Base-by-base conservation (phyloP, 2,888 invertebrate genomes). In the Lumbricus terrestris region DNA sequence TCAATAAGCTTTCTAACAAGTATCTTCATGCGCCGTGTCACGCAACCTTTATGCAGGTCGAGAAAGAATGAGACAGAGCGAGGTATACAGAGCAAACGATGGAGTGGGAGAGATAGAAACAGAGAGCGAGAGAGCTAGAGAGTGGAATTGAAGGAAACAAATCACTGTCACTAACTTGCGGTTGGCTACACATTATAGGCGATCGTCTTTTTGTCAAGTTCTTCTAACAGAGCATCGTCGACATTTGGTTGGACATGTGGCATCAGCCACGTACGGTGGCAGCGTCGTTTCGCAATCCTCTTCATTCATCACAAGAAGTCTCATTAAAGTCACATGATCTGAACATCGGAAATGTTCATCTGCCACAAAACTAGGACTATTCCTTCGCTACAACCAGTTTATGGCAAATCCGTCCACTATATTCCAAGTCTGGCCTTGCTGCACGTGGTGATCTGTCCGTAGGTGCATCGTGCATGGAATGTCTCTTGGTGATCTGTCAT, bases 61-160 rank as follows among this genome's bases (percentile, higher is more conserved):
- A 88, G 88, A 35, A 4, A 47, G 47, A 40, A 8, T 88, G 89
- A 89, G 83, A 89, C 85, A 89, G 89, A 89, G 40, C 88, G 89
- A 88, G 40, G 88, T 85, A 89, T 15, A 89, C 85, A 47, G 47
- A 89, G 89, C 13, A 23, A 89, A 85, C 13, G 47, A 89, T 85
- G 20, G 47, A 89, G 89, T 88, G 47, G 88, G 89, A 89, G 47
- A 89, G 89, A 89, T 15, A 89, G 47, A 89, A 88, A 88, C 85
- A 89, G 89, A 89, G 29, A 54, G 89, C 2, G 85, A 54, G 89
- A 89, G 54, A 20, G 54, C 88, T 85, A 29, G 69, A 89, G 29
- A 29, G 47, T 47, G 40, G 38, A n/a, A 89, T 33, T 47, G 88
- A 38, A 34, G 15, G 89, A n/a, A 3, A 34, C n/a, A 89, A 34